Base-by-base conservation (phyloP, 2,797 vertebrate species). In the Phyllotis vaccarum region DNA sequence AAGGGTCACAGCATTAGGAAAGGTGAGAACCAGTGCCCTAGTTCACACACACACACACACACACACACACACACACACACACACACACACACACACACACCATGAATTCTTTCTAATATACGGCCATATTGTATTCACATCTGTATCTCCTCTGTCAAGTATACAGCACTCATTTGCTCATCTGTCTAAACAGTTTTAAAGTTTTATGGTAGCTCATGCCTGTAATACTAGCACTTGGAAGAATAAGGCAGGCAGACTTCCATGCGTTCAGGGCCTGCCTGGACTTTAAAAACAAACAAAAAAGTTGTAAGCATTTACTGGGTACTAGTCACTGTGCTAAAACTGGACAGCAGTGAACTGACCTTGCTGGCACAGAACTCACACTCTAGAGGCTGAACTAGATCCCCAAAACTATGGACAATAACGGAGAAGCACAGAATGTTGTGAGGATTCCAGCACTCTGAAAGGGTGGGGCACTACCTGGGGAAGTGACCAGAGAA, bases 401-500 rank as follows among this genome's bases (percentile, higher is more conserved):
- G 83, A 37, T 31, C 82, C 5, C 49, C 40, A 52, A 40, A n/a
- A 34, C 80, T 16, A 21, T 37, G 1, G 34, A 91, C 78, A 90
- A 37, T 1, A 9, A 85, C 3, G 24, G 58, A 74, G 86, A 80
- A 94, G 40, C 49, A n/a, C 46, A 75, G 40, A 56, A 74, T 4
- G 7, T 46, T 34, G 13, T 16, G 58, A 92, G 70, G 66, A 56
- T 58, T 43, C 90, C 64, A 43, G n/a, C 46, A 75, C 6, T 64
- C 62, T 46, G 34, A 56, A 54, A 82, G 64, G 62, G 75, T 7
- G 58, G 54, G 81, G 79, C 40, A 49, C 52, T 27, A 83, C 60
- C 56, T 89, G 14, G 40, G 89, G 90, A 97, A 96, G 79, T 68
- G 88, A 81, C 40, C 66, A 70, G 58, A 74, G 66, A 19, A 78